Conservation (phyloP, 2,888 invertebrate species). For the Drosophila yooni region DNA sequence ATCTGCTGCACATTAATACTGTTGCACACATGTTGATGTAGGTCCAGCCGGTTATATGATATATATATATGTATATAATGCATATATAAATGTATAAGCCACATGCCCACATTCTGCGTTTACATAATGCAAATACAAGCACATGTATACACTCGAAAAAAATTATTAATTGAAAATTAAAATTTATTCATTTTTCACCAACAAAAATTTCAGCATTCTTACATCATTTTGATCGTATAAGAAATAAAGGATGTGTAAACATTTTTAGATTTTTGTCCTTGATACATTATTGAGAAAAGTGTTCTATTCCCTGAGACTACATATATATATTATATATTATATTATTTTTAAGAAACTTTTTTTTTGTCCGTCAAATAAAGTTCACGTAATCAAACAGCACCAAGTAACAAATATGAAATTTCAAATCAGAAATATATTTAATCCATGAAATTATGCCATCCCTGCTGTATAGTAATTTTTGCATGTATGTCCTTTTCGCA, state of each 20-base stretch:
- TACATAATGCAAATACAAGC: conserved; percentile 61
- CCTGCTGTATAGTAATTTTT: not conserved
- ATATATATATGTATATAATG: conserved; percentile 5
- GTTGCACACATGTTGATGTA: conserved; percentile 65
- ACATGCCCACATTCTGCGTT: conserved; percentile 57
- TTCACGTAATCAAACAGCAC: not conserved
- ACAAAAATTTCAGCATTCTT: not conserved
- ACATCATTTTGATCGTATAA: too few species aligned
- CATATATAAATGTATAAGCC: conserved; percentile 46
- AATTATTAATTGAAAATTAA: not conserved
- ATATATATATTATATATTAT: too few species aligned
- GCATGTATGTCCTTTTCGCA: not conserved
- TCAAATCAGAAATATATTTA: not conserved
- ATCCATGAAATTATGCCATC: not conserved
- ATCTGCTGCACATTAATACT: conserved; percentile 14
- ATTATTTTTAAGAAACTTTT: too few species aligned
- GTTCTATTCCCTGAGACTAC: too few species aligned
- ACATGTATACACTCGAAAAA: conserved; percentile 5
- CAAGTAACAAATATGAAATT: not conserved
- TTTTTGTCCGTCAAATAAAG: too few species aligned
- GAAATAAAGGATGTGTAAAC: too few species aligned
- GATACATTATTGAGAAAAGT: too few species aligned
- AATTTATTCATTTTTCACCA: not conserved
- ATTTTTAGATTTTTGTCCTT: too few species aligned
- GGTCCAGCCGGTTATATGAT: conserved; percentile 69